A percentile compares a stretch with the other conserved stretches of the same genome.
phyloP scores from a whole-genome alignment of 2,888 invertebrate species.

The Andrena camellia region DNA sequence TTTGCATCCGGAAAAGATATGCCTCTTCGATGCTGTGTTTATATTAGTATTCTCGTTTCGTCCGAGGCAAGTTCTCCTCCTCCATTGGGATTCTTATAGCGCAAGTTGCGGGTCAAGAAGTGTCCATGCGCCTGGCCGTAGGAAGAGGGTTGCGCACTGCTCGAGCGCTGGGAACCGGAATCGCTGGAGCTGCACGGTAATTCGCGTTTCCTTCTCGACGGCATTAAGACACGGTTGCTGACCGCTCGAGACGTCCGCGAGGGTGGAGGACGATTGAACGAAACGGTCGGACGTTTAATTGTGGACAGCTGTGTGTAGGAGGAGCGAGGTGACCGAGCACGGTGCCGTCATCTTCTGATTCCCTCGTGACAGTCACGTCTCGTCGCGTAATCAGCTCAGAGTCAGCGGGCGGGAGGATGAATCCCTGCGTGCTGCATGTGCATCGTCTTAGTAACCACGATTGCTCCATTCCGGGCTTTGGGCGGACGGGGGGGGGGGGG shows the following conservation, averaged over 20 bases:
- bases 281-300: constrained; percentile 73
- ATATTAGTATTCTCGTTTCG: too few species aligned
- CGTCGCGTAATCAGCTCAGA: constrained; percentile 57
- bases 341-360: constrained; percentile 47
- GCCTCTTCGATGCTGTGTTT: not conserved
- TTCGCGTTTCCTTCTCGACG: constrained; percentile 62
- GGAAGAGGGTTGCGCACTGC: not conserved
- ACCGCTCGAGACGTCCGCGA: constrained; percentile 49
- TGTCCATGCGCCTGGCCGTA: not conserved
- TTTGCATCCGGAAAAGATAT: not conserved
- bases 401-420: constrained; percentile 39
- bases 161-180: constrained; percentile 13
- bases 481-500: too few species aligned
- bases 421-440: constrained; percentile 7
- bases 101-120: not conserved
- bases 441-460: not conserved
- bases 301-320: constrained; percentile 66
- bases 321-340: constrained; percentile 60
- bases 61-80: not conserved
- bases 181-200: constrained; percentile 40
- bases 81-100: not conserved
- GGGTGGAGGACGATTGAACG: constrained; percentile 63
- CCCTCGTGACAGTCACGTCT: constrained; percentile 54
- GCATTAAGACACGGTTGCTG: constrained; percentile 57
- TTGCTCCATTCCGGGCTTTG: too few species aligned